Conservation (phyloP, 2,797 vertebrate genomes). For the Intellagama lesueurii region DNA sequence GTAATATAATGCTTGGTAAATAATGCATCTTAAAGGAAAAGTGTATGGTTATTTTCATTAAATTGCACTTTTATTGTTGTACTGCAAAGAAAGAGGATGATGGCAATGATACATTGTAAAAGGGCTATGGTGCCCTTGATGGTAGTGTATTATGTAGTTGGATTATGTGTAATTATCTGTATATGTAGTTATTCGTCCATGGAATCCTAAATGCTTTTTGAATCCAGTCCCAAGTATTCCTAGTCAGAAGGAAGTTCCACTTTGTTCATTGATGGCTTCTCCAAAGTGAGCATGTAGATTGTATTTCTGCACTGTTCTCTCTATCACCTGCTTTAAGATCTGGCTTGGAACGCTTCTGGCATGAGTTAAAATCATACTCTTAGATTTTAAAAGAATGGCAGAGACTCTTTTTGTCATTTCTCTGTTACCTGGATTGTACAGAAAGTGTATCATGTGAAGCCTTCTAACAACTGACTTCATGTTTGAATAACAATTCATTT, state of each 20-base stretch:
- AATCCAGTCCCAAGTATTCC: neutral
- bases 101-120: conserved; percentile 47
- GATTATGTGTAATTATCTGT: no score
- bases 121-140: conserved; percentile 28
- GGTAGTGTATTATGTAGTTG: neutral
- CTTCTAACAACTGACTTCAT: neutral
- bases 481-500: no score
- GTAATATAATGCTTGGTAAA: no score
- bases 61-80: conserved; percentile 40
- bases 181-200: neutral
- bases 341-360: neutral
- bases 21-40: no score
- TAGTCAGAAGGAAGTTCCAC: neutral
- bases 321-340: neutral
- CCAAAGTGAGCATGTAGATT: neutral
- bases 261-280: neutral
- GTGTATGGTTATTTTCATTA: neutral
- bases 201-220: neutral
- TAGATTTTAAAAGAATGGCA: neutral
- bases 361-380: neutral
- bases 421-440: neutral
- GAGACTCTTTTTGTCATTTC: neutral
- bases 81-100: conserved; percentile 29
- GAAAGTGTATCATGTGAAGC: neutral
- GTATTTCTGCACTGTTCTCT: neutral